A percentile compares a stretch with the other conserved stretches of the same genome.
phyloP scores from a whole-genome alignment of 2,113 vertebrate genomes.

The Hippocampus mohnikei region DNA sequence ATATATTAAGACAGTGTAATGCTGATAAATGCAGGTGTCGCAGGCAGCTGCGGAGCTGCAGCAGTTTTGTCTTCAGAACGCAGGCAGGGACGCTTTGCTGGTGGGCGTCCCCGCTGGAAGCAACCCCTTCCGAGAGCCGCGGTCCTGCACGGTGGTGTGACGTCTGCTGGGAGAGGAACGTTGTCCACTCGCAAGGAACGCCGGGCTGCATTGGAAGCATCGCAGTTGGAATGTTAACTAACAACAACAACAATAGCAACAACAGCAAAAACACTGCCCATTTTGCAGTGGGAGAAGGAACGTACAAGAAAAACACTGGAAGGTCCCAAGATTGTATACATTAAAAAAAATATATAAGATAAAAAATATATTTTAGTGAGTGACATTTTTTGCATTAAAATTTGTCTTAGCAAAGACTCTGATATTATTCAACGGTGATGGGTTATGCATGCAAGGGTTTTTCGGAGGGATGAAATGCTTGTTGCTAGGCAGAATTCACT shows the following conservation, averaged over 20 bases:
- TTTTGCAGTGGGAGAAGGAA: conserved; percentile 17
- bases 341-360: background rate
- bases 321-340: background rate
- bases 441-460: too few relatives aligned
- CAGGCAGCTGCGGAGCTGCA: conserved; percentile 93
- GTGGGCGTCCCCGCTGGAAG: conserved; percentile 87
- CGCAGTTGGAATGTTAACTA: background rate
- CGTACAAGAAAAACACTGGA: background rate
- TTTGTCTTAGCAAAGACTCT: background rate
- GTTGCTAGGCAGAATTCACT: too few relatives aligned
- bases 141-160: conserved; percentile 84
- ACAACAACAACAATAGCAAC: background rate
- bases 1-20: background rate
- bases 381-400: background rate
- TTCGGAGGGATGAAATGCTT: too few relatives aligned
- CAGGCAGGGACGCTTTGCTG: conserved; percentile 88
- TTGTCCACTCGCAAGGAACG: background rate
- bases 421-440: background rate
- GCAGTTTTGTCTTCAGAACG: conserved; percentile 94
- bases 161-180: background rate
- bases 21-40: conserved; percentile 77
- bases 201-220: background rate
- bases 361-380: background rate
- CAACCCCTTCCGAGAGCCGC: conserved; percentile 92
- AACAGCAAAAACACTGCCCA: background rate